phyloP scores from a whole-genome alignment of 53 echinoderm and acorn worm species.

The Temnopleurus reevesii region DNA sequence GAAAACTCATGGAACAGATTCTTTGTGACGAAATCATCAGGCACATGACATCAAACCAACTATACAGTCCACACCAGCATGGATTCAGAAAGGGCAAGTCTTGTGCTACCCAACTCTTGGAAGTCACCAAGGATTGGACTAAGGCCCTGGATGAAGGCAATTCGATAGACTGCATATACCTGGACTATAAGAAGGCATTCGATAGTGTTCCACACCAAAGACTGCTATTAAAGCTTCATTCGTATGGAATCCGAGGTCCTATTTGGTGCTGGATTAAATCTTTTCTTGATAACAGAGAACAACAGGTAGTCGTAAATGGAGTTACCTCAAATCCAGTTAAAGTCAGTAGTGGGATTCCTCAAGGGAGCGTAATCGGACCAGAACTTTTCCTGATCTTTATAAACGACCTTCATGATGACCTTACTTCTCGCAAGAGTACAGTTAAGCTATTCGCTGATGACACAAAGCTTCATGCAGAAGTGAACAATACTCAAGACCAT shows the following conservation, averaged over 20 bases:
- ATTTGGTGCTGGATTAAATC: conserved; percentile 34
- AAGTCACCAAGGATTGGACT: not conserved
- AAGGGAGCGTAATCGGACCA: no score
- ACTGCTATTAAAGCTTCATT: conserved; percentile 27
- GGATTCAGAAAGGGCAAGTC: conserved; percentile 5
- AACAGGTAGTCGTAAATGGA: no score
- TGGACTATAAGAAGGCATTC: conserved; percentile 52
- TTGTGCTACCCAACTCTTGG: conserved; percentile 13
- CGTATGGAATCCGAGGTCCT: conserved; percentile 49
- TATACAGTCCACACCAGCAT: not conserved
- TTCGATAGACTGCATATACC: not conserved
- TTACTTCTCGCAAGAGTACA: not conserved
- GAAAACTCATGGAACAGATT: not conserved
- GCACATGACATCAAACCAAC: not conserved
- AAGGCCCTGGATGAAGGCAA: not conserved
- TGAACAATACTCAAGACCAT: not conserved
- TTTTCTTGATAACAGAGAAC: conserved; percentile 23
- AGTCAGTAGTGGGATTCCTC: no score
- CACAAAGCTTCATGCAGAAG: not conserved
- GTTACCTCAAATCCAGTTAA: no score
- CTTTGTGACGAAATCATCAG: not conserved
- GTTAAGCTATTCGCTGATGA: conserved; percentile 61
- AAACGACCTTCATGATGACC: conserved; percentile 33
- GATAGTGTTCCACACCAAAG: conserved; percentile 51
- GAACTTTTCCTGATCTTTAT: no score